Conservation (phyloP, 2,797 vertebrate species). For the Atherinosoma microstoma region DNA sequence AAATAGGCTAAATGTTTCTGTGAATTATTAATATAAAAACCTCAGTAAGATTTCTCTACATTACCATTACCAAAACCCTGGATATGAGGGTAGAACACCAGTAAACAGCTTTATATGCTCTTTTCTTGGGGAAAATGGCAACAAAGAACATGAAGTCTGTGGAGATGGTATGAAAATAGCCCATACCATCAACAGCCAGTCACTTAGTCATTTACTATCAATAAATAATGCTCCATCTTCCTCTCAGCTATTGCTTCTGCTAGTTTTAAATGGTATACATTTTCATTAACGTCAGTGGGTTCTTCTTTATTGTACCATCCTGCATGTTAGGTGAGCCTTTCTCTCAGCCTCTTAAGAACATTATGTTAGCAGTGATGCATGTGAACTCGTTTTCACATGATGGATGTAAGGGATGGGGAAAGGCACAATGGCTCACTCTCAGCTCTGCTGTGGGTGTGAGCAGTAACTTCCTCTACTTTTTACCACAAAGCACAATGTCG, state of each 20-base stretch:
- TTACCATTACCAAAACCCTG: conserved; percentile 12
- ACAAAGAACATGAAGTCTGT: conserved; percentile 44
- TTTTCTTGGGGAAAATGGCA: conserved; percentile 31
- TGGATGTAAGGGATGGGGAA: conserved; percentile 53
- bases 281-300: conserved; percentile 72
- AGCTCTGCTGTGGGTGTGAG: conserved; percentile 43
- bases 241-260: conserved; percentile 49
- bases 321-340: conserved; percentile 66
- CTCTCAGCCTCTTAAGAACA: conserved; percentile 66
- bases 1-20: conserved; percentile 26
- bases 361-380: conserved; percentile 72
- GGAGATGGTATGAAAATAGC: conserved; percentile 64
- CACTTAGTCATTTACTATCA: conserved; percentile 71
- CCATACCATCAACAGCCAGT: conserved; percentile 66
- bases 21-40: conserved; percentile 4
- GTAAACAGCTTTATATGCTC: conserved; percentile 20
- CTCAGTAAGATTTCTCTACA: not conserved
- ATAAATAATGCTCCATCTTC: conserved; percentile 71
- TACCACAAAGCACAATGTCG: conserved; percentile 19
- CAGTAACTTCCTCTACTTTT: conserved; percentile 46
- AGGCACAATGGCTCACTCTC: conserved; percentile 32
- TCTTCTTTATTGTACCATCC: conserved; percentile 62
- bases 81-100: conserved; percentile 23
- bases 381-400: conserved; percentile 67
- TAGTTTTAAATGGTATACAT: conserved; percentile 72